phyloP scores from a whole-genome alignment of 2,888 invertebrate species.

The Acleris literana region DNA sequence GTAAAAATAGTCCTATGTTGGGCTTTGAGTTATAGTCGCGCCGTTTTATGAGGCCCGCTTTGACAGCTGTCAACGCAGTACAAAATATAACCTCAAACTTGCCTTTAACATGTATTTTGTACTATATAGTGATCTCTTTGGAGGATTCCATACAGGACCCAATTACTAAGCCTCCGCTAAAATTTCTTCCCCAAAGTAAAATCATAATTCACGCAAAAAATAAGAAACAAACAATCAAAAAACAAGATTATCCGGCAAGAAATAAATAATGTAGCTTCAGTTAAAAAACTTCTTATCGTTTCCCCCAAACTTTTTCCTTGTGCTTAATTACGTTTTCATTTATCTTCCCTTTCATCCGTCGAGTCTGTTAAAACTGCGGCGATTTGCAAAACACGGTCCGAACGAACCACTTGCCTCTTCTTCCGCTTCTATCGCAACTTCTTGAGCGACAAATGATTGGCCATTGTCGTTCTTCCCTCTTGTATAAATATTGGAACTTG shows the following conservation, averaged over 20 bases:
- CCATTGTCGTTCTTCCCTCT: background rate
- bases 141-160: background rate
- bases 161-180: background rate
- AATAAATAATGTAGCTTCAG: constrained; percentile 71
- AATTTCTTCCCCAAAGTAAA: background rate
- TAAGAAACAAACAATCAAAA: constrained; percentile 57
- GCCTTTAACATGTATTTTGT: too few relatives aligned
- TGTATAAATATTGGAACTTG: background rate
- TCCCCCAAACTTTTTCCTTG: constrained; percentile 69
- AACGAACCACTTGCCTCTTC: constrained; percentile 26
- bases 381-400: constrained; percentile 49
- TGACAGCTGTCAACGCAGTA: too few relatives aligned
- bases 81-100: too few relatives aligned
- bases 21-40: too few relatives aligned
- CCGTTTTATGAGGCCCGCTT: too few relatives aligned
- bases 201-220: background rate
- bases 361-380: constrained; percentile 46
- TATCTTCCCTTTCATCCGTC: constrained; percentile 67
- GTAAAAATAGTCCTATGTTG: too few relatives aligned
- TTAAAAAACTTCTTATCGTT: constrained; percentile 72
- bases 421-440: constrained; percentile 2
- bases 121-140: too few relatives aligned
- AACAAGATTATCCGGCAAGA: constrained; percentile 64
- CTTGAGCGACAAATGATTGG: constrained; percentile 1
- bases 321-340: constrained; percentile 80